Evolutionary conservation across 2,888 invertebrate genomes (phyloP), one percentile per base, ranked within the genome.

Genomic region (Entomobrya proxima): DNA sequence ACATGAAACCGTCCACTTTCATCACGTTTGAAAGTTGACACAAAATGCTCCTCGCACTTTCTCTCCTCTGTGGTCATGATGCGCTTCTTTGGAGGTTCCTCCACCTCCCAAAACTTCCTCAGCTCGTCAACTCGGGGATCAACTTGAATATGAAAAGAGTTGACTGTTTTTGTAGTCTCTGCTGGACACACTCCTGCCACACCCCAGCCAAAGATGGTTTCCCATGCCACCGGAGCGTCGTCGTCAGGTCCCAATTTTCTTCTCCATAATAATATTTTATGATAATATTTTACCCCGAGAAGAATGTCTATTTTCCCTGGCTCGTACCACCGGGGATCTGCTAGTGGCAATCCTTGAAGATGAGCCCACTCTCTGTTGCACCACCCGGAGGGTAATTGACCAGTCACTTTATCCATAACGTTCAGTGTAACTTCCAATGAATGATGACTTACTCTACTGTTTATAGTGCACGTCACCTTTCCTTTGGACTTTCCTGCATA

Each of bases 51-150:
- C 47, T 86, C 81, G 15, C 15, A 9, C 5, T 37, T 37, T 15
- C 58, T 15, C 50, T 85, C 72, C n/a, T 85, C 87, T 4, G 30
- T 7, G 0, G 80, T 81, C 0, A 77, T 18, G 9, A 30, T 18
- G 11, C 11, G 27, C 15, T 2, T 13, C 24, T 7, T 4, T 24
- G 75, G 47, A 2, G 52, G 35, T 11, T 72, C 24, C 35, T 87
- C 87, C n/a, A 77, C 6, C 64, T 87, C 81, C 87, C 87, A 87
- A 24, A 87, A 81, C 5, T 11, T 18, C 13, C 21, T 21, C 2
- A 61, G 32, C 1, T 3, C 6, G 18, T 61, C 61, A 15, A 37
- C 3, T 37, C 18, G 27, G n/a, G n/a, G 37, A 6, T 11, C n/a
- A n/a, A n/a, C 32, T 27, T n/a, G 2, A 30, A 30, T 11, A 61